phyloP scores from a whole-genome alignment of 1,140 invertebrate genomes.

The Penaeus japonicus region DNA sequence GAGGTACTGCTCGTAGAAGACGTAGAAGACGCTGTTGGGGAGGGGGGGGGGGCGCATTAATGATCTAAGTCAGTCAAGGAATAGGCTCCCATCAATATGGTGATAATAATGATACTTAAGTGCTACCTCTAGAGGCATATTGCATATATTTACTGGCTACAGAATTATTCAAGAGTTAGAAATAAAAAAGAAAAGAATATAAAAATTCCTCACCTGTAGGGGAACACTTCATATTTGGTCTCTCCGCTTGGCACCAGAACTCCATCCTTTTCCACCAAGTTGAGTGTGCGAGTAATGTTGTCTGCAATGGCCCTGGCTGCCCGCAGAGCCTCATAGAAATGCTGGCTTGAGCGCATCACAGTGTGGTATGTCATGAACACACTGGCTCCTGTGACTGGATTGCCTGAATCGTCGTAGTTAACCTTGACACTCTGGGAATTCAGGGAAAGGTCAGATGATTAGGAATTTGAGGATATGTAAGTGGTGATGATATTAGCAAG shows the following conservation, averaged over 20 bases:
- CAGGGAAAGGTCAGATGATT: background rate
- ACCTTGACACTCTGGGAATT: slow-evolving; percentile 70
- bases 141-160: background rate
- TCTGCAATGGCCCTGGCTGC: slow-evolving; percentile 77
- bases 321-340: slow-evolving; percentile 83
- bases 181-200: background rate
- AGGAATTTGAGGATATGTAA: no score
- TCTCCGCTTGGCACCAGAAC: slow-evolving; percentile 54
- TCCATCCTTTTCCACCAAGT: slow-evolving; percentile 61
- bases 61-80: background rate
- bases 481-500: no score
- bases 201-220: slow-evolving; percentile 75
- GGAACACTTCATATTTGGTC: slow-evolving; percentile 78
- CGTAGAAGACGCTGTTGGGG: slow-evolving; percentile 84
- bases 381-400: slow-evolving; percentile 71
- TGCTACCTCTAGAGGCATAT: no score
- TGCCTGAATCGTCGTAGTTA: slow-evolving; percentile 68
- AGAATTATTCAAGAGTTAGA: background rate
- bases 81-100: no score
- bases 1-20: slow-evolving; percentile 94
- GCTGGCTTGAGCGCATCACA: slow-evolving; percentile 76
- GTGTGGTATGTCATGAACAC: slow-evolving; percentile 91
- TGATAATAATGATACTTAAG: no score
- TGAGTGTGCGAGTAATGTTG: slow-evolving; percentile 78
- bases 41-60: slow-evolving; percentile 38